Evolutionary conservation across 2,888 invertebrate genomes (phyloP).

Genomic region (Zele albiditarsus): DNA sequence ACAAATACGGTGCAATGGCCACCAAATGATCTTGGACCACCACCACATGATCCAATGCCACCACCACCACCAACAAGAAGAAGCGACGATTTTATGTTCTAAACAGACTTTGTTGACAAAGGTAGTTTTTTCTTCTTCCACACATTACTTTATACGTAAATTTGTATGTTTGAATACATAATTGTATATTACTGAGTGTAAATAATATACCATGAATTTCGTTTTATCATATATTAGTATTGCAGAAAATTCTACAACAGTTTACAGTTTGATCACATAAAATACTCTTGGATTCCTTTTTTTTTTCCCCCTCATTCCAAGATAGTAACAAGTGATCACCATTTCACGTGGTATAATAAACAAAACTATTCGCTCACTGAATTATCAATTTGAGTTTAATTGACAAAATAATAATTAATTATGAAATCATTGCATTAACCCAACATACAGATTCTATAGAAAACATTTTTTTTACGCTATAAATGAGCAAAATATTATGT

Average conservation of each 20-base stretch:
- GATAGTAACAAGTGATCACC: neutral
- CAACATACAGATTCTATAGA: constrained; percentile 28
- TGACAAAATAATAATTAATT: neutral
- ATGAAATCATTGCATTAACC: neutral
- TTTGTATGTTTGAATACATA: too few relatives aligned
- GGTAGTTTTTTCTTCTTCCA: constrained; percentile 28
- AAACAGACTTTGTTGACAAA: neutral
- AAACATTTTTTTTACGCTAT: constrained; percentile 21
- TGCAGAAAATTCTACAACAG: neutral
- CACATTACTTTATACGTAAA: constrained; percentile 16
- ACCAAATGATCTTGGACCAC: constrained; percentile 1
- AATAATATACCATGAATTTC: constrained; percentile 12
- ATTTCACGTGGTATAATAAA: neutral
- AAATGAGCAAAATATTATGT: constrained; percentile 39
- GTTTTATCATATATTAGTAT: constrained; percentile 6
- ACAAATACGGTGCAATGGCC: neutral
- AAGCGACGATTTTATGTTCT: constrained; percentile 32
- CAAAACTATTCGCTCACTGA: neutral
- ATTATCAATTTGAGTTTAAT: neutral
- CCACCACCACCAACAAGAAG: neutral
- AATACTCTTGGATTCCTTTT: neutral
- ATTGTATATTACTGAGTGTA: constrained; percentile 21
- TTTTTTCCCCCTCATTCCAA: neutral
- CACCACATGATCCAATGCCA: constrained; percentile 8
- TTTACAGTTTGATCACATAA: neutral